Base-by-base conservation (phyloP, 1,140 invertebrate genomes). In the Pseudomyrmex concolor region DNA sequence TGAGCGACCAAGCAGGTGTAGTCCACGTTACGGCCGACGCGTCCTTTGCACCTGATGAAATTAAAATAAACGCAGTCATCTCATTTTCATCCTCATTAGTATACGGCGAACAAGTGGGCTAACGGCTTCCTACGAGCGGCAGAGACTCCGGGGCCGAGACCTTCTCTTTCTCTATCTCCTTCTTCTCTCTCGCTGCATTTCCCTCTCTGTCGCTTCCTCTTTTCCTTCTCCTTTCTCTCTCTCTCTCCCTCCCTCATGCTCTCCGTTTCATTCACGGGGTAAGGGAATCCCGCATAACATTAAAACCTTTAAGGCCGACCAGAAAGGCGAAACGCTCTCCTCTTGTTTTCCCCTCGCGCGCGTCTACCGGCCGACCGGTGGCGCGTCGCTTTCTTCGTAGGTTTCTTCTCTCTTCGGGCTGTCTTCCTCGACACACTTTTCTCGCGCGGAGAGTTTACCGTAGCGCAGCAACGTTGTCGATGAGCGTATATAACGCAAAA, bases 61-160 rank as follows among this genome's bases (percentile, higher is more conserved):
- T 93, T 93, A 91, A 93, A 94, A 93, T 93, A 92, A 93, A 92
- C 90, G 89, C 90, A 92, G 85, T 91, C 92, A 91, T 93, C 91
- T 94, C 91, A 93, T 94, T 93, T 93, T 93, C 92, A 93, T 92
- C 89, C 91, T 93, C 92, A 93, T 93, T 92, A 93, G 92, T 93
- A 93, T 93, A 93, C 90, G 84, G 86, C 89, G 90, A 93, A 93
- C 91, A 94, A 94, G 93, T 93, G 91, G 91, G 90, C 91, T 91
- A 92, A 89, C 89, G 84, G 90, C 92, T 91, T 92, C 88, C 89
- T 91, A 91, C 90, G 88, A 91, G 84, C 73, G 70, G 51, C 54
- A 68, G 77, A 82, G 85, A 77, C 71, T 60, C 66, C 34, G 60
- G 64, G 59, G 43, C 72, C 85, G 85, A 60, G 80, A 71, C 62